Evolutionary conservation across 64 coral and sea anemone species (phyloP), one percentile per base, ranked within the genome.

Genomic region (Acropora tenuis): DNA sequence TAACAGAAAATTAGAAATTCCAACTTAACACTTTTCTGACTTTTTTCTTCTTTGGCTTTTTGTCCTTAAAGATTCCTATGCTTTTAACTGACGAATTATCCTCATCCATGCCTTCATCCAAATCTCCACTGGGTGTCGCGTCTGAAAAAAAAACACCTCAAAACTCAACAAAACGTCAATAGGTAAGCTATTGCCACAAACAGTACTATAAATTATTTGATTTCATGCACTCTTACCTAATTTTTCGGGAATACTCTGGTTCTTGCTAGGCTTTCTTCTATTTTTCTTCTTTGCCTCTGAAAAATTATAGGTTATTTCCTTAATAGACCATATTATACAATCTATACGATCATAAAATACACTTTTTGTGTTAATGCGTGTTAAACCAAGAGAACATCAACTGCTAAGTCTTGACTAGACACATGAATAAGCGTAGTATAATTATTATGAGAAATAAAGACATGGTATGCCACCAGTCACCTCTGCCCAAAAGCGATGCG

Each of bases 1-100:
- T 30, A 30, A 55, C 52, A 7, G 52, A 55, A 55, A 7, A 85
- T 19, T 69, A 85, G 19, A 85, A 85, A 78, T 93, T 93, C 91
- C 91, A 93, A 68, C 91, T 93, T 75, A 93, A 69, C 0, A 93
- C 91, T 93, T 93, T 93, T 40, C 91, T 48, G 8, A 93, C 57
- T 80, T 93, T 93, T 43, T 93, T 93, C 43, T 93, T 93, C 44
- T 93, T 86, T 20, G 69, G 18, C 30, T 73, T 53, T 65, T 93
- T 87, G n/a, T 84, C 43, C 72, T 87, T 93, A 44, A 44, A 69
- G 18, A 49, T 20, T 47, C 82, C 46, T 11, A 85, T 20, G 72
- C 8, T 49, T 72, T 65, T 71, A n/a, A 10, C 12, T 79, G 91
- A 41, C 44, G 46, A 30, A 0, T 75, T 44, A 19, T 79, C 75